Percentiles rank a stretch among this genome's conserved stretches.
These are phyloP conservation scores for Talpa occidentalis DNA, from an alignment of 2,113 vertebrate genomes.

Conservation along the genomic window DNA sequence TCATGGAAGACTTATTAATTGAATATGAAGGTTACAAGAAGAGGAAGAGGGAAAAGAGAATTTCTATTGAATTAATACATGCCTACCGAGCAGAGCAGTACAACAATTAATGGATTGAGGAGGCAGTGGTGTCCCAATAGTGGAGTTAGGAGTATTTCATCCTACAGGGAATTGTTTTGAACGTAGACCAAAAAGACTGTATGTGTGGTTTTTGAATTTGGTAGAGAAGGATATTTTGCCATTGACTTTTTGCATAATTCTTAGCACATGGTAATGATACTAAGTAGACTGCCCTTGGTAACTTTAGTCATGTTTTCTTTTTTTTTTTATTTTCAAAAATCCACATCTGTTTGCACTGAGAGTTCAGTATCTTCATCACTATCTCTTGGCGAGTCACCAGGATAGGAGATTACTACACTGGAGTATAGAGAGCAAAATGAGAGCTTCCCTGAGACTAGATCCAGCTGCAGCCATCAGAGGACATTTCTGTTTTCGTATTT, in stretches of 20 bases:
- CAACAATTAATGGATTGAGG: background rate
- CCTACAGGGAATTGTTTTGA: background rate
- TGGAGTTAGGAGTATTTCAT: background rate
- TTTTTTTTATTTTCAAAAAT: conserved; percentile 18
- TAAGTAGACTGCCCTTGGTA: background rate
- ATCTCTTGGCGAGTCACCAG: background rate
- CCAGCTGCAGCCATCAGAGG: background rate
- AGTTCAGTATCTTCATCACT: too few species aligned
- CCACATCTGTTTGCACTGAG: background rate
- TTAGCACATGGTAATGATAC: background rate
- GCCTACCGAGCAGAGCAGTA: background rate
- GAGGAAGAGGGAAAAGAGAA: background rate
- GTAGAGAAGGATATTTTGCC: background rate
- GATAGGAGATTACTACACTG: too few species aligned
- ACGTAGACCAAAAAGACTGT: background rate
- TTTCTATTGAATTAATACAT: background rate
- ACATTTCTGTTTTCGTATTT: background rate
- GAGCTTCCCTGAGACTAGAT: background rate
- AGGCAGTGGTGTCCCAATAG: rapidly evolving
- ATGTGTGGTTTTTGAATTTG: background rate
- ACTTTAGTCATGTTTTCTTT: background rate
- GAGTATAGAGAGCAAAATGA: too few species aligned
- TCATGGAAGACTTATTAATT: background rate
- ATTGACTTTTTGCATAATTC: background rate
- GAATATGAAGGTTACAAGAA: background rate